phyloP scores from a whole-genome alignment of 2,113 vertebrate genomes.

The Camelus dromedarius region DNA sequence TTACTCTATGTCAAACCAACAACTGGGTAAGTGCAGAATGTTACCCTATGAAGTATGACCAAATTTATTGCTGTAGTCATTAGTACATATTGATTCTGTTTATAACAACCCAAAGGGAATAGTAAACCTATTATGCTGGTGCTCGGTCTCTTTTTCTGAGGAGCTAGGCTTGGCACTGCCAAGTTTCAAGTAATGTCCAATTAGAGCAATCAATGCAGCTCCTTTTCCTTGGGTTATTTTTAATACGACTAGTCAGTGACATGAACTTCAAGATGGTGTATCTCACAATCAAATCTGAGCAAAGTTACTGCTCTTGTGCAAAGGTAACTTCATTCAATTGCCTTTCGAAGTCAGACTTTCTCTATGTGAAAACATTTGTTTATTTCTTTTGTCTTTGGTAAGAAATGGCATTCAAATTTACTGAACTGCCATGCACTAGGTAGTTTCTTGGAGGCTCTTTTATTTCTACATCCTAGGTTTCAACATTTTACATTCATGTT shows the following conservation, averaged over 20 bases:
- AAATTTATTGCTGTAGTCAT: slow-evolving; percentile 89
- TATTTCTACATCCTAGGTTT: background rate
- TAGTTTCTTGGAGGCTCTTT: background rate
- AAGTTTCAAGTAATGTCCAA: slow-evolving; percentile 56
- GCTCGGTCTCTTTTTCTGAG: slow-evolving; percentile 60
- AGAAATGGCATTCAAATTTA: background rate
- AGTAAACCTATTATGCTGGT: slow-evolving; percentile 79
- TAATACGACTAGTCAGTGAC: slow-evolving; percentile 25
- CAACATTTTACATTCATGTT: background rate
- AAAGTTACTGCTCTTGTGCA: background rate
- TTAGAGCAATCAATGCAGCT: background rate
- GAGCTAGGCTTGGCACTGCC: slow-evolving; percentile 47
- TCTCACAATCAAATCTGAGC: slow-evolving; percentile 19
- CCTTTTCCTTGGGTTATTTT: slow-evolving; percentile 48
- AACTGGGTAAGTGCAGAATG: slow-evolving; percentile 86
- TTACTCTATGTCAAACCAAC: slow-evolving; percentile 87
- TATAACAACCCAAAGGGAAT: slow-evolving; percentile 86
- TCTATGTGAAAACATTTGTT: background rate
- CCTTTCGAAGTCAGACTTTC: background rate
- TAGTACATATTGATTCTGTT: slow-evolving; percentile 89
- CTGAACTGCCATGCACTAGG: background rate
- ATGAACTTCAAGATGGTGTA: background rate
- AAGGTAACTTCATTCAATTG: background rate
- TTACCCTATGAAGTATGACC: slow-evolving; percentile 85
- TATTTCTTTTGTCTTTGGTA: slow-evolving; percentile 6